A percentile compares a stretch with the other conserved stretches of the same genome.
Conservation (phyloP, 1,140 invertebrate genomes). For the Temnothorax nylanderi region DNA sequence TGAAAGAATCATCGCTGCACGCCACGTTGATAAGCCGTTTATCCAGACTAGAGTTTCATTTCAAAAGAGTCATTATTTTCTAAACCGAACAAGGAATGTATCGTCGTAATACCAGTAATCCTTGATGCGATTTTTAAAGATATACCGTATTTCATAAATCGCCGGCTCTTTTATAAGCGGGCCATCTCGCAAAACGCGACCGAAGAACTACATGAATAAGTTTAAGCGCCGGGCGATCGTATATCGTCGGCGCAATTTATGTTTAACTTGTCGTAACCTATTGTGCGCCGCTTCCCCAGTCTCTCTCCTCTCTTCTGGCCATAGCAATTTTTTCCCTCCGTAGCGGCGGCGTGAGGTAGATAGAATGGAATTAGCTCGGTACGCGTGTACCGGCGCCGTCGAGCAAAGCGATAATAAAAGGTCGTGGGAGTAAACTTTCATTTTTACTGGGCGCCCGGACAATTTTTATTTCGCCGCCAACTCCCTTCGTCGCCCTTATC, state of each 20-base stretch:
- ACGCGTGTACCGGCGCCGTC: conserved; percentile 48
- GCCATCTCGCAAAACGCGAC: conserved; percentile 14
- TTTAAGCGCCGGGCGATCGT: conserved; percentile 51
- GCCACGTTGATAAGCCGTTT: not conserved
- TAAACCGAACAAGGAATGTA: not conserved
- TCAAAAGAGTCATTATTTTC: conserved; percentile 4
- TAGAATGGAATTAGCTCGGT: conserved; percentile 59
- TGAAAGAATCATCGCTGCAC: not conserved
- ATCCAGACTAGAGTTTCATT: conserved; percentile 7
- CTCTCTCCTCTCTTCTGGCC: not conserved
- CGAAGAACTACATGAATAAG: conserved; percentile 47
- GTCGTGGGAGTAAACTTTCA: conserved; percentile 50
- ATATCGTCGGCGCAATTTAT: conserved; percentile 69
- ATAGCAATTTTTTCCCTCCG: conserved; percentile 39
- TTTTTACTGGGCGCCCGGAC: conserved; percentile 40
- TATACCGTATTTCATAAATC: conserved; percentile 18
- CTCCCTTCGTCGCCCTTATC: not conserved
- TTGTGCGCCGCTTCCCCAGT: conserved; percentile 47
- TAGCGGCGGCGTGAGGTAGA: not conserved
- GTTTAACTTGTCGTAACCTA: conserved; percentile 61
- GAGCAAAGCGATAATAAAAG: conserved; percentile 63
- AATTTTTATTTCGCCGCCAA: conserved; percentile 55
- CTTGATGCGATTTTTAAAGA: conserved; percentile 2
- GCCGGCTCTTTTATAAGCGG: not conserved
- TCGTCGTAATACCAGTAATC: conserved; percentile 28